Base-by-base conservation (phyloP, 2,797 vertebrate species). In the Pteropus rufus region DNA sequence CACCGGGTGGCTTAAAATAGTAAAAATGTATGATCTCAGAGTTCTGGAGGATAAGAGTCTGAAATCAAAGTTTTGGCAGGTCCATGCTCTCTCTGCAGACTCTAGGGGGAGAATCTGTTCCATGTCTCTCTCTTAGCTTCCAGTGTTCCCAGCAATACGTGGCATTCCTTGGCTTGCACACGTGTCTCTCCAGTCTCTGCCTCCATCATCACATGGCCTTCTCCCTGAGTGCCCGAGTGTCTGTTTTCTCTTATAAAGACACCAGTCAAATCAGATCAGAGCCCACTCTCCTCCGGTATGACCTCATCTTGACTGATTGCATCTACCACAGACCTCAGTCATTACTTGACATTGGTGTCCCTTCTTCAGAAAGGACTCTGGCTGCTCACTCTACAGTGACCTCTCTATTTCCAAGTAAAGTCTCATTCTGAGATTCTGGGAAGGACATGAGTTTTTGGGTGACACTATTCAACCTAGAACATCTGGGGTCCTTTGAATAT, bases 361-460 rank as follows among this genome's bases (percentile, higher is more conserved):
- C 58, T 60, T 58, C 3, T 60, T 29, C 58, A 60, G 58, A 60
- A 60, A 60, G 26, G 4, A 10, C 58, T 60, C 58, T 60, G 58
- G 26, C 58, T 26, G 11, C 58, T 29, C 58, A 60, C 24, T 60
- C 58, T 60, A 60, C 11, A 60, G 58, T 29, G 58, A 26, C 24
- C 24, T 14, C 7, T 1, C 36, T 62, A 15, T 91, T 90, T 90
- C 54, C 70, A 79, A 75, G 58, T 11, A 84, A 84, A 64, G 36
- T 70, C 86, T 72, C 15, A 56, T n/a, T 80, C 29, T 31, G n/a
- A 82, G 65, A 36, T 84, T 84, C 89, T 91, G 72, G 80, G 41
- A 49, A 76, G 19, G 34, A 64, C 31, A 65, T 16, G 31, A 67
- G 44, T 29, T 79, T 84, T 62, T 5, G 60, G 62, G 15, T 72